phyloP scores from a whole-genome alignment of 2,113 vertebrate species.

The Anoplopoma fimbria region DNA sequence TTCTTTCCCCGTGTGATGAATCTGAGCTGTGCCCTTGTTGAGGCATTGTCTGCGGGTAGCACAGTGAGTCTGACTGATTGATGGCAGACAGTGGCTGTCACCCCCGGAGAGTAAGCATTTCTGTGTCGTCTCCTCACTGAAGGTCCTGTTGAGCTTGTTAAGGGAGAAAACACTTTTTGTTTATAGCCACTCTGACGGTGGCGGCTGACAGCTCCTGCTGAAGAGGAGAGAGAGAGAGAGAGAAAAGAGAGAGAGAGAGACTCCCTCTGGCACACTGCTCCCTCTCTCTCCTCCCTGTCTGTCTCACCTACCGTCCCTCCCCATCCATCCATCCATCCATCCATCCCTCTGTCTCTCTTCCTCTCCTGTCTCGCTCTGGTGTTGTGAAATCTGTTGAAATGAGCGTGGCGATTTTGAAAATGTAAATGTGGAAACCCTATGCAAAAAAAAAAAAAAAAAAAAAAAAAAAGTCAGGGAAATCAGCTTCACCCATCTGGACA shows the following conservation, averaged over 20 bases:
- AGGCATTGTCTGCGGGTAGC: conserved; percentile 76
- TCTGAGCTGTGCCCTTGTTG: conserved; percentile 79
- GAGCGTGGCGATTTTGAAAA: conserved; percentile 46
- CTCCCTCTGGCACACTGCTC: conserved; percentile 63
- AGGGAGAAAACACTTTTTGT: conserved; percentile 82
- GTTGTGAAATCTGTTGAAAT: conserved; percentile 47
- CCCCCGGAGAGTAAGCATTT: conserved; percentile 81
- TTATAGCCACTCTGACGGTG: conserved; percentile 78
- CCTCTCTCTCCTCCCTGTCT: conserved; percentile 4
- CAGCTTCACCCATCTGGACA: conserved; percentile 46
- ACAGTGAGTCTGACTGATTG: conserved; percentile 80
- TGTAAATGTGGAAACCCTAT: conserved; percentile 23
- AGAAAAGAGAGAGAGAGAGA: conserved; percentile 59
- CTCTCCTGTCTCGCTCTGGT: conserved; percentile 8
- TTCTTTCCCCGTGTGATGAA: conserved; percentile 73
- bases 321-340: conserved; percentile 24
- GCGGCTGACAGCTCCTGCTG: conserved; percentile 77
- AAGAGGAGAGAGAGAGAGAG: conserved; percentile 68
- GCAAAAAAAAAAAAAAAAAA: conserved; percentile 27
- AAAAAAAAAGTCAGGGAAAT: conserved; percentile 18
- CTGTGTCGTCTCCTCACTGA: conserved; percentile 79
- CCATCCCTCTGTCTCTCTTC: conserved; percentile 21
- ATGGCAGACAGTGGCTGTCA: conserved; percentile 82
- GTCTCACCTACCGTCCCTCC: conserved; percentile 41
- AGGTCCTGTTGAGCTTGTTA: conserved; percentile 86